Percentiles rank a stretch among this genome's conserved stretches.
phyloP scores from a whole-genome alignment of 2,113 vertebrate species.

The Platanista minor region DNA sequence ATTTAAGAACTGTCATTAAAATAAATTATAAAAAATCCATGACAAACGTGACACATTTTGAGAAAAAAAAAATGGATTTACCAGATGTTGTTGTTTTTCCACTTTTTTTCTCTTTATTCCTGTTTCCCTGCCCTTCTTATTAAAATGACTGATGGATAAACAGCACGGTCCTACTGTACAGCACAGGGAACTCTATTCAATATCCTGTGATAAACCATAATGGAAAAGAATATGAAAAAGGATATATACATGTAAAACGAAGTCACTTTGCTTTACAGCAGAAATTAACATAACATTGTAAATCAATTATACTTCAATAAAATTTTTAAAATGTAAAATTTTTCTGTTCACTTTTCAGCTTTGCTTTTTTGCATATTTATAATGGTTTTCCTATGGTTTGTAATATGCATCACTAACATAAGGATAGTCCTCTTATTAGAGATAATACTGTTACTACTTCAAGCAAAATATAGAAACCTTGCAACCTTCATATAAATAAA shows the following conservation, averaged over 20 bases:
- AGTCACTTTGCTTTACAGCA: too few species aligned
- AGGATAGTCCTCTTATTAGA: background rate
- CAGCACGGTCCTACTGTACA: background rate
- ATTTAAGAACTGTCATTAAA: background rate
- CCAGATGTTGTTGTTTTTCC: background rate
- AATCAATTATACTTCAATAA: too few species aligned
- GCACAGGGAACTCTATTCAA: background rate
- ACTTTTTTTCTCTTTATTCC: background rate
- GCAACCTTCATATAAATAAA: background rate
- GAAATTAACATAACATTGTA: too few species aligned
- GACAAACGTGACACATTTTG: background rate
- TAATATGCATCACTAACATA: background rate
- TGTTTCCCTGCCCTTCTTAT: background rate
- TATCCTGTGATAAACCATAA: background rate
- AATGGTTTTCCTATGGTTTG: background rate
- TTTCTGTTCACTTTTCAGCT: background rate
- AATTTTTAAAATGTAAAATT: too few species aligned
- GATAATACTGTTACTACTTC: background rate
- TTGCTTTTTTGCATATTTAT: background rate
- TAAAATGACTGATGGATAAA: background rate
- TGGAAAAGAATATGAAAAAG: background rate
- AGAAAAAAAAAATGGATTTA: background rate
- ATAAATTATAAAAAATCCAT: background rate
- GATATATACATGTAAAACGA: background rate
- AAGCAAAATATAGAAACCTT: background rate